Conservation (phyloP, 2,797 vertebrate genomes). For the Ctenochaetus hawaiiensis region DNA sequence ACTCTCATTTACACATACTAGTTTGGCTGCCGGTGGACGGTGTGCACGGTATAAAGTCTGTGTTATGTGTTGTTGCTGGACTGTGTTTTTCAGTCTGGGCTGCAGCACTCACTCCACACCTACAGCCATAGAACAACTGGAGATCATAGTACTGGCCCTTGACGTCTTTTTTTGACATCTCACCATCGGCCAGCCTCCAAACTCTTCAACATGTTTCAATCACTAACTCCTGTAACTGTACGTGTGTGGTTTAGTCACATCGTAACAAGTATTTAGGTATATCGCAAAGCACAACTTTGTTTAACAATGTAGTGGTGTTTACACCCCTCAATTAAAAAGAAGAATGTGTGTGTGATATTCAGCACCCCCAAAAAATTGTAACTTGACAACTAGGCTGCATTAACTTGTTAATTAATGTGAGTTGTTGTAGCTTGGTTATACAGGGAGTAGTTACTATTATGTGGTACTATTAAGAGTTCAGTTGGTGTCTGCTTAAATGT, state of each 20-base stretch:
- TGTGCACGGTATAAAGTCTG: conserved; percentile 90
- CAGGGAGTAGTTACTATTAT: background rate
- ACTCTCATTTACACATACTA: rapidly evolving
- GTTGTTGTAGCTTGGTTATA: background rate
- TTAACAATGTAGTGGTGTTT: background rate
- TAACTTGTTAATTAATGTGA: background rate
- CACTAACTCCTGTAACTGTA: background rate
- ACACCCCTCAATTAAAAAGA: background rate
- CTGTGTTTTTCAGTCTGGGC: conserved; percentile 89
- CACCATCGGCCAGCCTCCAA: conserved; percentile 89
- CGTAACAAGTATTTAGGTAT: background rate
- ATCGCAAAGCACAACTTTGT: background rate
- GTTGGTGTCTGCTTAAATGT: too few relatives aligned
- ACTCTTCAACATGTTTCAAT: conserved; percentile 79
- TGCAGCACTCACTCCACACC: conserved; percentile 88
- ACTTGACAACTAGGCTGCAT: too few relatives aligned
- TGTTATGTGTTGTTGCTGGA: conserved; percentile 85
- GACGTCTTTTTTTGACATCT: conserved; percentile 83
- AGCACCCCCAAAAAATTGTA: background rate
- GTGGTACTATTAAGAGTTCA: too few relatives aligned
- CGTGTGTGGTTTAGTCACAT: background rate
- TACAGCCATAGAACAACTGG: conserved; percentile 90
- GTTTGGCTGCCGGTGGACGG: conserved; percentile 80
- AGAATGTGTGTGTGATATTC: background rate
- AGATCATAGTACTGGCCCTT: conserved; percentile 98